Percentiles rank a stretch among this genome's conserved stretches.
Evolutionary conservation across 2,113 vertebrate genomes (phyloP).

Genomic region (Todiramphus chloris): DNA sequence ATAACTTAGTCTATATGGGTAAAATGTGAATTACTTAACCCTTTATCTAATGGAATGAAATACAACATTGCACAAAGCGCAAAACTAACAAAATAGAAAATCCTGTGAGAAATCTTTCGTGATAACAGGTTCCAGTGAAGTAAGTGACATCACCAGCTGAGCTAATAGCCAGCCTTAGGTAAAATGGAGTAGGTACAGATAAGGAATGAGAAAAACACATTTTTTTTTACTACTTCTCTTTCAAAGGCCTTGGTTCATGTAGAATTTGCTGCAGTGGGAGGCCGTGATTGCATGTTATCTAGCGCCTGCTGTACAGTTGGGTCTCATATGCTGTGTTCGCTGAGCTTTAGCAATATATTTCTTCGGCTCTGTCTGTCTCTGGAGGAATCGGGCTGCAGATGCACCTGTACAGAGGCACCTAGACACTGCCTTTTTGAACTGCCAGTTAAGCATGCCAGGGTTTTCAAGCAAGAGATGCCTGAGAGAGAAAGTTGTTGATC

Average conservation of each 20-base stretch:
- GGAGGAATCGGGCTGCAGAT: background rate
- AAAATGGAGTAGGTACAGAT: slow-evolving; percentile 41
- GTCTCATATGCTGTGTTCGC: background rate
- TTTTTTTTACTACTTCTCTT: background rate
- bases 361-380: accelerated
- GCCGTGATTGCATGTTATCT: background rate
- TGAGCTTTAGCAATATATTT: background rate
- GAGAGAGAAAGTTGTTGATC: background rate
- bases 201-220: slow-evolving; percentile 28
- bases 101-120: slow-evolving; percentile 12
- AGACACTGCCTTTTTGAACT: background rate
- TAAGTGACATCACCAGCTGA: slow-evolving; percentile 61
- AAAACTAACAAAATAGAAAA: slow-evolving; percentile 15
- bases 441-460: slow-evolving; percentile 38
- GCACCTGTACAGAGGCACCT: background rate
- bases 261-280: slow-evolving; percentile 31
- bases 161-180: slow-evolving; percentile 60
- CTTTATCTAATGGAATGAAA: slow-evolving; percentile 53
- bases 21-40: slow-evolving; percentile 55
- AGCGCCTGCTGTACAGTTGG: background rate
- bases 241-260: slow-evolving; percentile 10
- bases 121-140: slow-evolving; percentile 57
- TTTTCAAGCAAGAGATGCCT: background rate
- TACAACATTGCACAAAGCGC: background rate
- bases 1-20: slow-evolving; percentile 46